Evolutionary conservation across 2,888 invertebrate species (phyloP).

Genomic region (Andrena camellia): DNA sequence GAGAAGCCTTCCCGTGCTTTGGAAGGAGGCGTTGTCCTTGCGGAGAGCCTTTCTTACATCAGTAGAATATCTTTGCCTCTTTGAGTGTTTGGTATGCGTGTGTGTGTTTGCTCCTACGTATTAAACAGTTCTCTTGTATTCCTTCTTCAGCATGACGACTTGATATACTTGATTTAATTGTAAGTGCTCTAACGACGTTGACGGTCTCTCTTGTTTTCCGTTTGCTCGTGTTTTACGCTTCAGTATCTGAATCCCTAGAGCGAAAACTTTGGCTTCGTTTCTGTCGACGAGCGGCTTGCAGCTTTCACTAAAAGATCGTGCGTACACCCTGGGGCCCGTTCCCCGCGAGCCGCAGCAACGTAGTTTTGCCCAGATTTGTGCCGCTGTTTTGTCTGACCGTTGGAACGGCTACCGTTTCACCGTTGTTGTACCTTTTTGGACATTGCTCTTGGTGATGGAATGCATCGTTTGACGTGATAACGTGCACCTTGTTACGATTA

Average conservation of each 20-base stretch:
- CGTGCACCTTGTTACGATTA: constrained; percentile 70
- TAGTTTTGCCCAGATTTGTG: constrained; percentile 68
- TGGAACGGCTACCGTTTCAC: constrained; percentile 52
- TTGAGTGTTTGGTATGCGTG: constrained; percentile 68
- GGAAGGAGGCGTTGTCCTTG: constrained; percentile 34
- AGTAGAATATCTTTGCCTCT: constrained; percentile 31
- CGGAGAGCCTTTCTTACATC: constrained; percentile 35
- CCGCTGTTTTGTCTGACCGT: constrained; percentile 72
- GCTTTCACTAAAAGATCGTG: constrained; percentile 49
- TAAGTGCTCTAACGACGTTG: constrained; percentile 48
- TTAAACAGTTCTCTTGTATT: constrained; percentile 54
- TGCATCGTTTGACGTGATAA: constrained; percentile 72
- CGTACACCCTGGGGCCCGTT: constrained; percentile 24
- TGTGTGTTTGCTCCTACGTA: constrained; percentile 42
- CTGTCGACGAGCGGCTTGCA: constrained; percentile 54
- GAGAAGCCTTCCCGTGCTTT: constrained; percentile 28
- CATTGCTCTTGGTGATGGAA: constrained; percentile 79
- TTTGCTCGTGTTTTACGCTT: constrained; percentile 61
- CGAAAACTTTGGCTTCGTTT: constrained; percentile 64
- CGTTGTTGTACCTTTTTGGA: constrained; percentile 51
- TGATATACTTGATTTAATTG: constrained; percentile 31
- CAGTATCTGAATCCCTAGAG: constrained; percentile 43
- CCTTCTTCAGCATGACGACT: constrained; percentile 72
- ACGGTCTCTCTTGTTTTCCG: constrained; percentile 21
- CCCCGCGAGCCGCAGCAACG: constrained; percentile 45